Evolutionary conservation across 1,140 invertebrate genomes (phyloP), one percentile per base, ranked within the genome.

Genomic region (Diprion similis): DNA sequence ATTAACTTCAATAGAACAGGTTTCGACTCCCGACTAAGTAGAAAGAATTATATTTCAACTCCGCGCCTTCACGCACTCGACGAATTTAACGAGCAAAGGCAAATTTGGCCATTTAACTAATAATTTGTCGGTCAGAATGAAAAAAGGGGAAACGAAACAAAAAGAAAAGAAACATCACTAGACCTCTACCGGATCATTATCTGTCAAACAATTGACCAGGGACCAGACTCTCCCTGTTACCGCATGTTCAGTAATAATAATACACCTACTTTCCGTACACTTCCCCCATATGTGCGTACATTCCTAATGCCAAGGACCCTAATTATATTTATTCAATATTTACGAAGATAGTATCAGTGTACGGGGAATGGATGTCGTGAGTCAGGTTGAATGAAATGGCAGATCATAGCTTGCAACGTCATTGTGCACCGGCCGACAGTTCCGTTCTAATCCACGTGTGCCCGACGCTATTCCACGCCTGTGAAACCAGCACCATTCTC

Each of bases 291-390:
- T 15, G n/a, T 59, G 51, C 51, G 24, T 37, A 37, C 24, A 37
- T 37, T 37, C 24, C 24, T 37, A 37, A 37, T 59, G 11, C 51
- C 71, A 77, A 77, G 71, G 70, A 76, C 24, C 24, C 81, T 81
- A 83, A 83, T 83, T 83, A 83, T 76, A 81, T 81, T 83, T 81
- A 82, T 81, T 83, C 81, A 81, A 83, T 80, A 83, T 81, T 83
- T 82, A 83, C 73, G 46, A 10, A 17, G 80, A 83, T 83, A 83
- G 45, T 74, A 81, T 83, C 82, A 73, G 73, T 74, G 11, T 19
- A 69, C 66, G 74, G 70, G 77, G 72, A 68, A 72, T 78, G 73
- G 74, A 72, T 73, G 70, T 78, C 73, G 79, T 83, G 82, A 78
- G 76, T 81, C 75, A 77, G 79, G 73, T 78, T 72, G 73, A 77